Conservation (phyloP, 23 tunicate genomes). For the Phallusia fumigata region DNA sequence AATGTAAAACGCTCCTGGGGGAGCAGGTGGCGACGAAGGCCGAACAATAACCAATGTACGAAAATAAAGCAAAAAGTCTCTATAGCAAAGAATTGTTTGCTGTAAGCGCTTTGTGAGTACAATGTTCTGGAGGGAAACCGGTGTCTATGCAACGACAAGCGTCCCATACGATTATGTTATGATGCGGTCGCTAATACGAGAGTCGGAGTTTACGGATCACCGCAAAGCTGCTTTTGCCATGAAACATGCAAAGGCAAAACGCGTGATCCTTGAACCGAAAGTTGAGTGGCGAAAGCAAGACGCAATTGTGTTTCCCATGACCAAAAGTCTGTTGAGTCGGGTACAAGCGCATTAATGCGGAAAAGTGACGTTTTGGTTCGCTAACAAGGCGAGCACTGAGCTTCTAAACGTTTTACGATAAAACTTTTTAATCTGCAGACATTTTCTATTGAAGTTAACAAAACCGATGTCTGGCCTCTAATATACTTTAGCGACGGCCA, state of each 20-base stretch:
- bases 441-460: no score
- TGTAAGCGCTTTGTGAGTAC: background rate
- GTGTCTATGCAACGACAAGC: background rate
- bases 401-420: no score
- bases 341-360: background rate
- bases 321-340: background rate
- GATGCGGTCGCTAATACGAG: constrained; percentile 7
- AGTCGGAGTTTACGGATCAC: background rate
- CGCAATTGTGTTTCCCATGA: background rate
- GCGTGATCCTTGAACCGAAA: background rate
- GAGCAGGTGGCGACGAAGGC: background rate
- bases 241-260: background rate
- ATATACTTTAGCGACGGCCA: no score
- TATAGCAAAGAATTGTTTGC: background rate
- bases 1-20: constrained; percentile 1
- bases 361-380: background rate
- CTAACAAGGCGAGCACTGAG: background rate
- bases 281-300: background rate
- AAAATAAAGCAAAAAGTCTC: background rate
- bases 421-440: no score
- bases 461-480: no score
- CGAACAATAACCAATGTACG: background rate
- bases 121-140: background rate
- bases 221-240: background rate
- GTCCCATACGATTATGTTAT: background rate